A percentile compares a stretch with the other conserved stretches of the same genome.
phyloP scores from a whole-genome alignment of 2,113 vertebrate species.

The Limnothrissa miodon region DNA sequence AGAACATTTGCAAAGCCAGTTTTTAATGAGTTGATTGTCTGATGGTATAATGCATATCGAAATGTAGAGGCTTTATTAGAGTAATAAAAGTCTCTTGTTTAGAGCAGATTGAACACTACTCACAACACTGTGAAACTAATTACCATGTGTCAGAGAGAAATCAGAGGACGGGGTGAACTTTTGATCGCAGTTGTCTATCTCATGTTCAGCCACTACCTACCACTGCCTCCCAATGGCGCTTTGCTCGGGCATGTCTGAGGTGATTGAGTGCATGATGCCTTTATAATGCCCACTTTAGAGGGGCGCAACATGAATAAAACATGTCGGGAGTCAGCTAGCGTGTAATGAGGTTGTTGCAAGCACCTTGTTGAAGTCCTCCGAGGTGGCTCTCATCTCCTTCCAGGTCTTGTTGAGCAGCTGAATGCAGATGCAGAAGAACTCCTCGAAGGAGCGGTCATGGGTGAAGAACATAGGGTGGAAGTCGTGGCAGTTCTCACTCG shows the following conservation, averaged over 20 bases:
- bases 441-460: constrained; percentile 92
- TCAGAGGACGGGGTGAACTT: not conserved
- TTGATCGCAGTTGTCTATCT: not conserved
- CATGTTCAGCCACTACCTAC: no score
- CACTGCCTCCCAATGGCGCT: no score
- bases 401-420: constrained; percentile 99
- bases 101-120: not conserved
- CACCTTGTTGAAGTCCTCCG: constrained; percentile 99
- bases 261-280: no score
- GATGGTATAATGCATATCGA: not conserved
- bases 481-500: constrained; percentile 97
- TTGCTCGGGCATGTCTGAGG: no score
- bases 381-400: constrained; percentile 99
- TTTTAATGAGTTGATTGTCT: not conserved
- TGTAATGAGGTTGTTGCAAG: not conserved
- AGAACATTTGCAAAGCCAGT: not conserved
- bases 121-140: not conserved
- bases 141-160: not conserved
- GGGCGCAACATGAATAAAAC: not conserved
- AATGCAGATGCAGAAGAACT: constrained; percentile 99
- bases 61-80: not conserved
- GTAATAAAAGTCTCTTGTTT: not conserved
- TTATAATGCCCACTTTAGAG: no score
- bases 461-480: constrained; percentile 99
- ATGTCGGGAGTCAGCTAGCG: not conserved